Conservation (phyloP, 2,888 invertebrate genomes). For the Limenitis camilla region DNA sequence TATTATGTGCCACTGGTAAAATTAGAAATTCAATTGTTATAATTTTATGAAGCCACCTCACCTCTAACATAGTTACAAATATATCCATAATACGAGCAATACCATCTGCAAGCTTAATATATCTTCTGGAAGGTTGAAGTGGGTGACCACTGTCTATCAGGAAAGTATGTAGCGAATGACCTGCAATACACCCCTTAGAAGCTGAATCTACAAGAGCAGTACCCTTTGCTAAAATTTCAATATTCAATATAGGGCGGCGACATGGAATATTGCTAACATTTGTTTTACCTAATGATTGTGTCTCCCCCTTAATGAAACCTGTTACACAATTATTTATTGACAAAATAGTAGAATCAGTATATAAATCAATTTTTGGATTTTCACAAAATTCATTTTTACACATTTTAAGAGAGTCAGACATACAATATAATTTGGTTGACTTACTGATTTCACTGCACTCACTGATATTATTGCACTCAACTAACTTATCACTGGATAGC, state of each 20-base stretch:
- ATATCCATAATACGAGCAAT: conserved; percentile 3
- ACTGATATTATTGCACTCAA: too few species aligned
- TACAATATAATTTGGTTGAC: too few species aligned
- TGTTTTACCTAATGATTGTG: too few species aligned
- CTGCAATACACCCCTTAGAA: conserved; percentile 6
- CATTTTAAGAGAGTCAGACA: too few species aligned
- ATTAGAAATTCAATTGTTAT: not conserved
- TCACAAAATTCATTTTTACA: not conserved
- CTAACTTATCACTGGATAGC: too few species aligned
- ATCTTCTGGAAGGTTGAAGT: not conserved
- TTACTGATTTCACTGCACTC: too few species aligned
- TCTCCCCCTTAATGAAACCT: not conserved
- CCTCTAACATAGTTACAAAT: not conserved
- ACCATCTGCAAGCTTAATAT: conserved; percentile 7
- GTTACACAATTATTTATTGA: not conserved
- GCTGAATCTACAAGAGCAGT: conserved; percentile 4
- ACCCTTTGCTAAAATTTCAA: not conserved
- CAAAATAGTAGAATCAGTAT: too few species aligned
- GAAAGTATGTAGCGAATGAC: conserved; percentile 11
- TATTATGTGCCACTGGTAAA: not conserved
- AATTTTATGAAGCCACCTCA: not conserved
- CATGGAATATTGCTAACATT: not conserved
- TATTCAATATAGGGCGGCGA: not conserved
- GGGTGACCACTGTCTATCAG: conserved; percentile 3
- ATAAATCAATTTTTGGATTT: not conserved